Evolutionary conservation across 2,888 invertebrate species (phyloP), one percentile per base, ranked within the genome.

Genomic region (Cinara cedri): DNA sequence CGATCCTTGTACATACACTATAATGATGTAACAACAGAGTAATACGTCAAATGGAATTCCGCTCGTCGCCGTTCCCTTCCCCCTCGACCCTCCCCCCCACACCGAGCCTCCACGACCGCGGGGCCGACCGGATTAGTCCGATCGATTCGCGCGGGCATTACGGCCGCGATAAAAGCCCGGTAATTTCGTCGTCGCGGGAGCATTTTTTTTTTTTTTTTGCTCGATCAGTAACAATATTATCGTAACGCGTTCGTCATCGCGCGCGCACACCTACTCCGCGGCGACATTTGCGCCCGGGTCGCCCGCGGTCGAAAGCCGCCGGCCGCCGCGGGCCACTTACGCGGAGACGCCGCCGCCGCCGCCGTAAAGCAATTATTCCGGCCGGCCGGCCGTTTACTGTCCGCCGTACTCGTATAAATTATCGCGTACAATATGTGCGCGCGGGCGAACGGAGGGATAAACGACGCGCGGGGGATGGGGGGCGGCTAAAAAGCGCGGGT

Each of bases 311-410:
- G n/a, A n/a, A 72, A 10, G 72, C 49, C 65, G n/a, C n/a, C n/a
- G n/a, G n/a, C n/a, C n/a, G n/a, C n/a, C n/a, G n/a, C n/a, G 54
- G 55, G 76, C 34, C 76, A 68, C 76, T 66, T 65, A 46, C n/a
- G 21, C n/a, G n/a, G n/a, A n/a, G 19, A 21, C 44, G 34, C 6
- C 34, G 72, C 72, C 66, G 68, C 65, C n/a, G 34, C 34, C n/a
- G 34, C 34, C 70, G 24, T 78, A 78, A 70, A 70, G 70, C 70
- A 78, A 78, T 78, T 70, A 78, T 78, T 68, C 57, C 76, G 66
- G 44, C 24, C 42, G 21, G 51, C 75, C 65, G 21, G 34, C 66
- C 49, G 76, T 76, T 76, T 76, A 66, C 65, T 66, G 66, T 66
- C 76, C 55, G n/a, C n/a, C n/a, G n/a, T n/a, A n/a, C n/a, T n/a